Base-by-base conservation (phyloP, 2,797 vertebrate species). In the Gadopsis bispinosus region DNA sequence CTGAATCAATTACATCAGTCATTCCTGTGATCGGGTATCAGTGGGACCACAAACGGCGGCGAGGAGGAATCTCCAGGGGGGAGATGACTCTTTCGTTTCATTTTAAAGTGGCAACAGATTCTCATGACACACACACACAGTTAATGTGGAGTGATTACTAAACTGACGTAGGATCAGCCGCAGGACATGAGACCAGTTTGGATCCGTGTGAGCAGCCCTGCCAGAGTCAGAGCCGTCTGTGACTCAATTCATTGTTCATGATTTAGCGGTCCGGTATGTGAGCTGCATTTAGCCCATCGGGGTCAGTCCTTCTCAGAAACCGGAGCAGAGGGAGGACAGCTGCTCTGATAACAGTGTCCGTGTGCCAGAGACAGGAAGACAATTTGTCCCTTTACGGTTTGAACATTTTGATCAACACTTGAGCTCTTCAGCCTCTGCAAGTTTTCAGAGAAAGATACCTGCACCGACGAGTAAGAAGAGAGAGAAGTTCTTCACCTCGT, bases 251-350 rank as follows among this genome's bases (percentile, higher is more conserved):
- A 83, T 90, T 90, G 87, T 91, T 70, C 70, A 53, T 78, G 82
- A 84, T 73, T 84, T 84, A 79, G 63, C 53, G 4, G 50, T 63
- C 65, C 62, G 80, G 66, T 78, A 73, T 88, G 83, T 75, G 78
- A 84, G 78, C 84, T 81, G 69, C 74, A 87, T 89, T 89, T 88
- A 89, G 88, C 77, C 61, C 58, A 5, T 58, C 55, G 31, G 69
- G 75, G 65, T 78, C 73, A 53, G 70, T 79, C 61, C 75, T 91
- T 92, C 89, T 81, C 26, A 72, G 91, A 91, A 91, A 81, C 51
- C 33, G 61, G 72, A 67, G 13, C 68, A 56, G 54, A 56, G 53
- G 9, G 39, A n/a, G 39, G 79, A 84, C 84, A 91, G 87, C 86
- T 88, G 87, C 69, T 55, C n/a, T 55, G 47, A 33, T 58, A 26